phyloP scores from a whole-genome alignment of 2,113 vertebrate species.

The Turnix velox region DNA sequence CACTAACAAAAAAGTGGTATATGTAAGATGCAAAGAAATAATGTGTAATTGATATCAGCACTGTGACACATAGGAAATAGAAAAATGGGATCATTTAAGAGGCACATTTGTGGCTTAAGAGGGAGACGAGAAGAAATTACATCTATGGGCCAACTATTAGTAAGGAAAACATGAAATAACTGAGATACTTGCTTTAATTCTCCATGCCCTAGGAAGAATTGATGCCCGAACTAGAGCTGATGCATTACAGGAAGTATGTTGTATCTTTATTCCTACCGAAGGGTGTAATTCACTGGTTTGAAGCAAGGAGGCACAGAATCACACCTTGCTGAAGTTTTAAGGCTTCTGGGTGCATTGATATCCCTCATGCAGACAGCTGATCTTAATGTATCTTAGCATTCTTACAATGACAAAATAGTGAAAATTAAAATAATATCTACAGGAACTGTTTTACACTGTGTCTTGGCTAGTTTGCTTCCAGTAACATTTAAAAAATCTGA shows the following conservation, averaged over 20 bases:
- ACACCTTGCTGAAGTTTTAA: neutral
- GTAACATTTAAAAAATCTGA: neutral
- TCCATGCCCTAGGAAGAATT: neutral
- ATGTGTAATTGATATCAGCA: neutral
- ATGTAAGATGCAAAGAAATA: neutral
- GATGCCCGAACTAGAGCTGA: neutral
- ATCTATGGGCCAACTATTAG: neutral
- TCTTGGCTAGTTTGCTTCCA: neutral
- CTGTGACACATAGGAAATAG: neutral
- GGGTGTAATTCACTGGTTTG: neutral
- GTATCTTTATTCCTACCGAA: neutral
- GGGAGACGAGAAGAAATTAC: neutral
- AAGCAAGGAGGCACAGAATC: neutral
- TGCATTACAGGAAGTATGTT: neutral
- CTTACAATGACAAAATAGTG: neutral
- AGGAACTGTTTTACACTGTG: neutral
- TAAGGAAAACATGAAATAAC: neutral
- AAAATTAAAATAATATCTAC: neutral
- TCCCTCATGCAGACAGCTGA: neutral
- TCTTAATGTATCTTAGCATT: neutral
- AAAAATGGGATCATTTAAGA: fast-evolving
- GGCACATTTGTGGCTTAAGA: neutral
- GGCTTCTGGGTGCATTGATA: neutral
- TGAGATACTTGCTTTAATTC: neutral
- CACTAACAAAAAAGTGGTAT: neutral